A percentile compares a stretch with the other conserved stretches of the same genome.
phyloP scores from a whole-genome alignment of 2,113 vertebrate genomes.

The Syrrhaptes paradoxus region DNA sequence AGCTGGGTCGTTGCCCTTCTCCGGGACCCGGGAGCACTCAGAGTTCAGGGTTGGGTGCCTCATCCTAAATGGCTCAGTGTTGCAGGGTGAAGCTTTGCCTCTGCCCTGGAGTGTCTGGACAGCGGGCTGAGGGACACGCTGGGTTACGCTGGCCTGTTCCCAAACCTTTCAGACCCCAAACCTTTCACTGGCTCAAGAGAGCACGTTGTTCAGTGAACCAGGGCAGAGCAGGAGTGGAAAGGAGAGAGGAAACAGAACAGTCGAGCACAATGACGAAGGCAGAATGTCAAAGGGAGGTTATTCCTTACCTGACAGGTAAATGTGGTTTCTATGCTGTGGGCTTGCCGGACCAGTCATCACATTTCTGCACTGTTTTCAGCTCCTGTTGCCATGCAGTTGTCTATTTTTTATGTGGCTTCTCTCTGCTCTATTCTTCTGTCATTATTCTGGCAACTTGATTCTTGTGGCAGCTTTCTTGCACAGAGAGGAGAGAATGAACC shows the following conservation, averaged over 20 bases:
- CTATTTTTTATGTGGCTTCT: background rate
- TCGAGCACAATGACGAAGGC: background rate
- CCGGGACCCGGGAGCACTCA: background rate
- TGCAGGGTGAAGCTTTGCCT: background rate
- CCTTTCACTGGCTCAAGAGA: background rate
- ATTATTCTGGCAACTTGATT: background rate
- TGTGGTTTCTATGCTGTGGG: background rate
- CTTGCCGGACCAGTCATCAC: background rate
- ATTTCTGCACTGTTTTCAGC: background rate
- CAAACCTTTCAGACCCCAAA: too few species aligned
- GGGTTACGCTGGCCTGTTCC: background rate
- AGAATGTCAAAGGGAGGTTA: background rate
- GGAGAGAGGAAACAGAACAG: background rate
- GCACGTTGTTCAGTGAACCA: fast-evolving
- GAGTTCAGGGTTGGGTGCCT: fast-evolving
- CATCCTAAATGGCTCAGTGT: background rate
- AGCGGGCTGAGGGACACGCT: background rate
- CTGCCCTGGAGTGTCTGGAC: background rate
- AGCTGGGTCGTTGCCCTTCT: background rate
- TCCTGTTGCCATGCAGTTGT: background rate
- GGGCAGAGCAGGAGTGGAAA: background rate
- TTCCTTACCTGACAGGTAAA: background rate
- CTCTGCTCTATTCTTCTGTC: background rate
- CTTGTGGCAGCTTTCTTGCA: background rate
- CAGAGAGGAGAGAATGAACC: background rate